Evolutionary conservation across 2,797 vertebrate species (phyloP).

Genomic region (Channallabes apus): DNA sequence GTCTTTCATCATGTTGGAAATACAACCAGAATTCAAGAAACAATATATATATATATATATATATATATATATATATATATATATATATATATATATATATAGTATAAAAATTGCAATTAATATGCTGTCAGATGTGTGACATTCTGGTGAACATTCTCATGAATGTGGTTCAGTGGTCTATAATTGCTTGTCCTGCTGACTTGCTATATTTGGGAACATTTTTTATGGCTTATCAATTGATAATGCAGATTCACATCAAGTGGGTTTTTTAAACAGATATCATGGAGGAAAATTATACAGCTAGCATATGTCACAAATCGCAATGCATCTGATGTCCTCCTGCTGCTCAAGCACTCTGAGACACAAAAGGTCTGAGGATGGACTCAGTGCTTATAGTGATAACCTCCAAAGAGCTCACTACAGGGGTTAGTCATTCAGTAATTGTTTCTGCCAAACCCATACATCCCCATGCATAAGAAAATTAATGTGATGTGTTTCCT

Average conservation of each 20-base stretch:
- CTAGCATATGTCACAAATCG: constrained; percentile 54
- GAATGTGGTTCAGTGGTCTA: constrained; percentile 39
- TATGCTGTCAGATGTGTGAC: constrained; percentile 42
- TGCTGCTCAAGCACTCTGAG: constrained; percentile 66
- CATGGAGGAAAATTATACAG: constrained; percentile 23
- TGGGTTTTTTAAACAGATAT: constrained; percentile 42
- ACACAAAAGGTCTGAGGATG: constrained; percentile 61
- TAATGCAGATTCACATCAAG: constrained; percentile 31
- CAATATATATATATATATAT: not conserved
- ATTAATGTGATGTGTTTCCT: constrained; percentile 82
- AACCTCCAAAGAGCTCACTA: constrained; percentile 71
- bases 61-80: not conserved
- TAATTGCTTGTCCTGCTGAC: constrained; percentile 49
- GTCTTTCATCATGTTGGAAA: not conserved
- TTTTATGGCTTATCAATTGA: not conserved
- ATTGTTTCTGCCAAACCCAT: constrained; percentile 92
- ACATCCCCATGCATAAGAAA: constrained; percentile 87
- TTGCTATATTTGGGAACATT: constrained; percentile 35
- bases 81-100: not conserved
- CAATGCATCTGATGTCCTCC: constrained; percentile 67
- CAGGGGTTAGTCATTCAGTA: constrained; percentile 74
- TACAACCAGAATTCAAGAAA: not conserved
- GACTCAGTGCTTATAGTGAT: constrained; percentile 69
- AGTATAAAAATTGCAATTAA: constrained; percentile 49
- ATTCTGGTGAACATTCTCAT: constrained; percentile 35